phyloP scores from a whole-genome alignment of 2,113 vertebrate genomes.

The Mohoua ochrocephala region DNA sequence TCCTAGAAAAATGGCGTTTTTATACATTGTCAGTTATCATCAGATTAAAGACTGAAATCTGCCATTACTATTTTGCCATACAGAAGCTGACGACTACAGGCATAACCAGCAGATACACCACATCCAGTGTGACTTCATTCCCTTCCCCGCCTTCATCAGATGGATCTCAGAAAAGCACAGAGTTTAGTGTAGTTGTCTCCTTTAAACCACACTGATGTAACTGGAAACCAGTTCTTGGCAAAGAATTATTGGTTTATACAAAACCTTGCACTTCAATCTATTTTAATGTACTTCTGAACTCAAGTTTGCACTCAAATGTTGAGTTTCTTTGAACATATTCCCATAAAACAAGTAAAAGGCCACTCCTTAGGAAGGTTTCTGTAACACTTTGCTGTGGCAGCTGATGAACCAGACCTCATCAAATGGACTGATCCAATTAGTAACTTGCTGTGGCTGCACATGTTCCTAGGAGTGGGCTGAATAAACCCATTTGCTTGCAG shows the following conservation, averaged over 20 bases:
- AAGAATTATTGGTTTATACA: neutral
- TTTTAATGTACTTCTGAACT: neutral
- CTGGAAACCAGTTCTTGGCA: neutral
- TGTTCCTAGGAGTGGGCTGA: neutral
- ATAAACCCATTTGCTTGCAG: neutral
- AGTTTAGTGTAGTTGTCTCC: neutral
- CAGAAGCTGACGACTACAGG: neutral
- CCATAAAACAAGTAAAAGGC: neutral
- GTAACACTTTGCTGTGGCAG: neutral
- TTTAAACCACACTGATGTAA: neutral
- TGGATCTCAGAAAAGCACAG: neutral
- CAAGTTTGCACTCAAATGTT: neutral
- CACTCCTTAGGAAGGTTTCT: neutral
- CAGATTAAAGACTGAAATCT: neutral
- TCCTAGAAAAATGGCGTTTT: neutral
- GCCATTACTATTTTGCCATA: neutral
- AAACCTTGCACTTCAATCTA: neutral
- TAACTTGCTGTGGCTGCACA: fast-evolving
- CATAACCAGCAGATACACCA: neutral
- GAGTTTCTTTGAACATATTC: neutral
- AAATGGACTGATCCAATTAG: neutral
- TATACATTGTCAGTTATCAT: neutral
- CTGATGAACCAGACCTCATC: neutral
- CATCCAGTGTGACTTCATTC: neutral
- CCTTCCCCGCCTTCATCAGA: neutral